Evolutionary conservation across 2,888 invertebrate species (phyloP), one percentile per base, ranked within the genome.

Genomic region (Cerceris ruficornis): DNA sequence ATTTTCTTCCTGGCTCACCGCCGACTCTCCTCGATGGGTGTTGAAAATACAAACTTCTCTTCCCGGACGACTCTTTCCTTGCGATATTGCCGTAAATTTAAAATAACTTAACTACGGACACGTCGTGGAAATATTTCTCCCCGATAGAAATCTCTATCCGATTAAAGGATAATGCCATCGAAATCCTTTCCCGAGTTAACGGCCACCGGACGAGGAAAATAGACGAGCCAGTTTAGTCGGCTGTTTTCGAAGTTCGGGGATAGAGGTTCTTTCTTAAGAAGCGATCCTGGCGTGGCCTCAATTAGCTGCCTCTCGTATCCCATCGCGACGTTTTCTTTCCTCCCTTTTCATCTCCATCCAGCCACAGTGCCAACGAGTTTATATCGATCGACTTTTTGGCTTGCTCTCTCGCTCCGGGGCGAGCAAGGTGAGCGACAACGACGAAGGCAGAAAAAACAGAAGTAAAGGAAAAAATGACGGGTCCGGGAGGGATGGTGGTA

Each of bases 261-360:
- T 52, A 72, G 60, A 41, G 9, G 39, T 13, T 17, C 9, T 15
- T 9, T 42, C 9, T 69, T 55, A 58, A 59, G 61, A 54, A 68
- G 68, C 57, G 66, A 61, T 72, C 41, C 66, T 74, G 39, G 75
- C 70, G 77, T 82, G 74, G 78, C 78, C 78, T 75, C 80, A 82
- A 86, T 87, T 87, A 87, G 75, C 74, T 67, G 71, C 59, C 75
- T 77, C 28, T 61, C 59, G 77, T 64, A 65, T 76, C 69, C 60
- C 46, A 13, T 43, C 69, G 49, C 65, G 42, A 72, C 52, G 68
- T 74, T 74, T 28, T 17, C 57, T 55, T 60, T 60, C 46, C 69
- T 55, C 57, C 60, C 39, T 76, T 69, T 73, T 69, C 17, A 46
- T 57, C 28, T 54, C 28, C 43, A 43, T 66, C 60, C 58, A 28